Conservation (phyloP, 2,888 invertebrate genomes). For the Iphiclides podalirius region DNA sequence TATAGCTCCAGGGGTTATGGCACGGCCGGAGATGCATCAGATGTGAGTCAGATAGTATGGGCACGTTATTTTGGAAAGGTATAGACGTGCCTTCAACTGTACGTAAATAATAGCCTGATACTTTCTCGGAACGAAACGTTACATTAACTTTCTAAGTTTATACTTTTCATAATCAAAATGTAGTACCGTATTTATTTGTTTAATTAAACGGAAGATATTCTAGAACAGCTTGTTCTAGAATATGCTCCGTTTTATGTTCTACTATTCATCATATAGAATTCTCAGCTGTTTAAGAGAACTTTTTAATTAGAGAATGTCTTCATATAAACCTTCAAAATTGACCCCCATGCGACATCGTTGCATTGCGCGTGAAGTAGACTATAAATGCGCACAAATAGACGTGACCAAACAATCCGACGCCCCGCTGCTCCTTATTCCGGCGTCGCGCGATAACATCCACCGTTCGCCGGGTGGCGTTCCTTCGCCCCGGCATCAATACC, state of each 20-base stretch:
- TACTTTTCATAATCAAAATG: too few species aligned
- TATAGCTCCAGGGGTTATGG: background rate
- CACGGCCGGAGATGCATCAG: background rate
- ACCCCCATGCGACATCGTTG: too few species aligned
- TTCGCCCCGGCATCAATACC: conserved; percentile 47
- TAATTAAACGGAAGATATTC: too few species aligned
- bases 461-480: conserved; percentile 56
- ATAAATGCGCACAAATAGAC: conserved; percentile 8
- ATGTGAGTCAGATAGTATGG: background rate
- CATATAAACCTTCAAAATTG: too few species aligned
- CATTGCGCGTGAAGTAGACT: background rate
- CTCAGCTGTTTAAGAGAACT: too few species aligned
- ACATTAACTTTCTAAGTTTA: too few species aligned
- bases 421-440: conserved; percentile 48
- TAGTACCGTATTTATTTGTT: too few species aligned
- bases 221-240: too few species aligned
- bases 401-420: conserved; percentile 34
- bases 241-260: too few species aligned
- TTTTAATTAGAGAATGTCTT: too few species aligned
- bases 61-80: background rate
- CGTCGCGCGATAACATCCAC: conserved; percentile 54
- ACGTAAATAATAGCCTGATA: background rate
- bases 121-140: too few species aligned
- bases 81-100: background rate
- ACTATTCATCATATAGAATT: too few species aligned